phyloP scores from a whole-genome alignment of 2,888 invertebrate species.

The Zhuqinia jingwanae region DNA sequence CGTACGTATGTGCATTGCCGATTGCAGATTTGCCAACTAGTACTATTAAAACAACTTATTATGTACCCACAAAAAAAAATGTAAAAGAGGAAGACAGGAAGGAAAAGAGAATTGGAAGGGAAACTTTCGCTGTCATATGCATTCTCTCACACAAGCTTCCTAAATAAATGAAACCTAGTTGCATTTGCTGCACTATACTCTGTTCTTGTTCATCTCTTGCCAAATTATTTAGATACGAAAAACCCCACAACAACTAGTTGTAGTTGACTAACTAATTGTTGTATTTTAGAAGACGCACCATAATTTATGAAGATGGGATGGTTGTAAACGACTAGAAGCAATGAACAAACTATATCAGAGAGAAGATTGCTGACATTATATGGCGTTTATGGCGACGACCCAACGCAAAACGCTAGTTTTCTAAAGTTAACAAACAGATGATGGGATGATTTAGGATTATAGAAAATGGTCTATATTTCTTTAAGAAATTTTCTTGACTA shows the following conservation, averaged over 20 bases:
- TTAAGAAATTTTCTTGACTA: background rate
- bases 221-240: slow-evolving; percentile 9
- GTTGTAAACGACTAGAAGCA: background rate
- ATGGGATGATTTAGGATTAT: background rate
- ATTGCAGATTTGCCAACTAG: background rate
- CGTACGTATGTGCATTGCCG: background rate
- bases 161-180: slow-evolving; percentile 35
- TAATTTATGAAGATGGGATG: background rate
- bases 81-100: slow-evolving; percentile 40
- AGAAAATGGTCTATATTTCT: slow-evolving; percentile 10
- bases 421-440: background rate
- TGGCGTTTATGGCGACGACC: too few species aligned
- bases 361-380: too few species aligned
- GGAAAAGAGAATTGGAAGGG: slow-evolving; percentile 41
- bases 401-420: slow-evolving; percentile 4
- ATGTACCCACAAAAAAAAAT: slow-evolving; percentile 4
- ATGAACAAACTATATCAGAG: too few species aligned
- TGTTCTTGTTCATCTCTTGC: slow-evolving; percentile 18
- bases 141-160: too few species aligned
- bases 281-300: slow-evolving; percentile 14
- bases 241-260: background rate
- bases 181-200: too few species aligned
- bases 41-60: background rate
- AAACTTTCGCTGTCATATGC: slow-evolving; percentile 71
- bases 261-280: slow-evolving; percentile 18